phyloP scores from a whole-genome alignment of 1,140 invertebrate species.

The Probaryconus sp. region DNA sequence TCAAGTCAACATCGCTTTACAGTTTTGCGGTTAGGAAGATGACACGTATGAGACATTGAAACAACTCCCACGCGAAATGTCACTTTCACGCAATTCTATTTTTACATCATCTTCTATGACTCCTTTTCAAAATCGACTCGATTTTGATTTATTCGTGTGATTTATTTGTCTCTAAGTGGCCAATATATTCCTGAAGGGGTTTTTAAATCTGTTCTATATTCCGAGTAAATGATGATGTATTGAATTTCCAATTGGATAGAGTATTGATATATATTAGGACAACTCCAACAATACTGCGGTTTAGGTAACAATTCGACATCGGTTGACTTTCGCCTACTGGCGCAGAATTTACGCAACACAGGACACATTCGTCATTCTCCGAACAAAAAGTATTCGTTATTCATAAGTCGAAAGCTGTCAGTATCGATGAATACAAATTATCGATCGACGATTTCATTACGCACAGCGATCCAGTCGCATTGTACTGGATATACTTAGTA shows the following conservation, averaged over 20 bases:
- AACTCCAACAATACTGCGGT: constrained; percentile 18
- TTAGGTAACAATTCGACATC: constrained; percentile 27
- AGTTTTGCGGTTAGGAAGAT: constrained; percentile 33
- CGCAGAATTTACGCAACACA: constrained; percentile 53
- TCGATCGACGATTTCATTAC: constrained; percentile 61
- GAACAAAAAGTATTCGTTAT: constrained; percentile 59
- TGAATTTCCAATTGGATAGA: constrained; percentile 29
- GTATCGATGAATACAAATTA: constrained; percentile 64
- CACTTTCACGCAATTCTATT: too few species aligned
- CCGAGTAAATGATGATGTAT: constrained; percentile 32
- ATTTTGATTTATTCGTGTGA: constrained; percentile 43
- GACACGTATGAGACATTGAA: constrained; percentile 46
- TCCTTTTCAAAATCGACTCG: constrained; percentile 41
- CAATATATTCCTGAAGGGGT: constrained; percentile 36
- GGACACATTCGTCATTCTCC: constrained; percentile 60
- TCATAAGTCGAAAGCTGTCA: constrained; percentile 63
- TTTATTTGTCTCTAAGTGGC: too few species aligned
- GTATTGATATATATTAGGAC: constrained; percentile 42
- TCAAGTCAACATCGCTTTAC: constrained; percentile 26
- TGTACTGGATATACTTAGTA: constrained; percentile 41
- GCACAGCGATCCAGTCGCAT: constrained; percentile 36
- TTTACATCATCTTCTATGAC: too few species aligned
- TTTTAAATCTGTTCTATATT: constrained; percentile 34
- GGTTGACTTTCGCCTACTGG: constrained; percentile 56
- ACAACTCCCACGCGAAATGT: constrained; percentile 49